Evolutionary conservation across 2,888 invertebrate genomes (phyloP).

Genomic region (Drosophila hamatofila): DNA sequence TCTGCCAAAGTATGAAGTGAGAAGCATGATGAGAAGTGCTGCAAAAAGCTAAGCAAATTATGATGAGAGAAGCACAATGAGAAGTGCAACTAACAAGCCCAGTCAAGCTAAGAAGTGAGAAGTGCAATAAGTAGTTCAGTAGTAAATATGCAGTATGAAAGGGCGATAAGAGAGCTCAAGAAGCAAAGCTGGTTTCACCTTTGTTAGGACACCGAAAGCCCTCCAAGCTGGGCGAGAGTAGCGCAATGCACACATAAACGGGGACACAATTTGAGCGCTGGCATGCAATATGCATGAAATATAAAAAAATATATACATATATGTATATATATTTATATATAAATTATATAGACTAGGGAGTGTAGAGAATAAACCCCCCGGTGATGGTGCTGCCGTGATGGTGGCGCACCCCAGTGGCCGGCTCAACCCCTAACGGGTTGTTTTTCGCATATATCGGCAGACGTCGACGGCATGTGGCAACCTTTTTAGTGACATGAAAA

Average conservation of each 20-base stretch:
- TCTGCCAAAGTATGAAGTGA: neutral
- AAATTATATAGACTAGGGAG: conserved; percentile 4
- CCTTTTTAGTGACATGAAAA: conserved; percentile 81
- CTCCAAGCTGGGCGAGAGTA: neutral
- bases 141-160: neutral
- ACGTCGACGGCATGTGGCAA: conserved; percentile 40
- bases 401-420: neutral
- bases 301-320: conserved; percentile 1
- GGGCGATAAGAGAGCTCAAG: neutral
- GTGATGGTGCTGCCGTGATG: neutral
- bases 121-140: neutral
- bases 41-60: neutral
- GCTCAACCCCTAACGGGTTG: conserved; percentile 16
- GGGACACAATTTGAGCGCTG: conserved; percentile 7
- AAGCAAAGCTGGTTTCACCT: neutral
- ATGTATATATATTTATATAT: neutral
- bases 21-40: neutral
- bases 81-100: neutral
- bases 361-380: neutral
- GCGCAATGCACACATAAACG: conserved; percentile 5
- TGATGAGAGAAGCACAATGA: neutral
- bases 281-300: conserved; percentile 53
- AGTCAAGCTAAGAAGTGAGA: neutral
- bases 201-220: neutral
- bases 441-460: conserved; percentile 42